Evolutionary conservation across 2,113 vertebrate species (phyloP).

Genomic region (Hucho hucho): DNA sequence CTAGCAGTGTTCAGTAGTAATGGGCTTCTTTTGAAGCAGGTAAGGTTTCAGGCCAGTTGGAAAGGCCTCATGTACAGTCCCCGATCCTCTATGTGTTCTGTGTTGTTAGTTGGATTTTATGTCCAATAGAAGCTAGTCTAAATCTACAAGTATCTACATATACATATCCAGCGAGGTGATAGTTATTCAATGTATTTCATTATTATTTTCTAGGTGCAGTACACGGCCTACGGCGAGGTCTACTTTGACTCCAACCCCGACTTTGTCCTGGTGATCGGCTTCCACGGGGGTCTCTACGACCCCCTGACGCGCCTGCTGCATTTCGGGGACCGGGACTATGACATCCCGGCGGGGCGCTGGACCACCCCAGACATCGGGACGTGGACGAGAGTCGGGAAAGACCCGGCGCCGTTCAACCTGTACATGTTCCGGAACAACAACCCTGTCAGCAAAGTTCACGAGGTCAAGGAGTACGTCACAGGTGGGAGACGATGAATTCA

Average conservation of each 20-base stretch:
- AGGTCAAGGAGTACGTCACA: conserved; percentile 98
- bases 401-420: conserved; percentile 94
- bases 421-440: conserved; percentile 99
- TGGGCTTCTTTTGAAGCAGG: conserved; percentile 90
- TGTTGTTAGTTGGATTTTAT: no score
- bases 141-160: not conserved
- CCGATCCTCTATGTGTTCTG: no score
- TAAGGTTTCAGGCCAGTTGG: conserved; percentile 7
- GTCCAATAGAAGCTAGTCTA: no score
- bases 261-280: conserved; percentile 95
- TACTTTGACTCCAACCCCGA: conserved; percentile 98
- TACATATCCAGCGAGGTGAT: not conserved
- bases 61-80: no score
- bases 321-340: conserved; percentile 96
- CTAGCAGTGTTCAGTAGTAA: conserved; percentile 97
- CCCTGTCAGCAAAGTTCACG: conserved; percentile 94
- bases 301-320: conserved; percentile 93
- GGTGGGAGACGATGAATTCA: conserved; percentile 68
- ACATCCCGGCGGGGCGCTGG: conserved; percentile 95
- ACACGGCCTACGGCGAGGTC: conserved; percentile 95
- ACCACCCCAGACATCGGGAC: conserved; percentile 96
- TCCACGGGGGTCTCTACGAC: conserved; percentile 94
- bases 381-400: conserved; percentile 92
- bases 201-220: conserved; percentile 79
- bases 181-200: not conserved